Evolutionary conservation across 2,888 invertebrate species (phyloP).

Genomic region (Euspilapteryx auroguttella): DNA sequence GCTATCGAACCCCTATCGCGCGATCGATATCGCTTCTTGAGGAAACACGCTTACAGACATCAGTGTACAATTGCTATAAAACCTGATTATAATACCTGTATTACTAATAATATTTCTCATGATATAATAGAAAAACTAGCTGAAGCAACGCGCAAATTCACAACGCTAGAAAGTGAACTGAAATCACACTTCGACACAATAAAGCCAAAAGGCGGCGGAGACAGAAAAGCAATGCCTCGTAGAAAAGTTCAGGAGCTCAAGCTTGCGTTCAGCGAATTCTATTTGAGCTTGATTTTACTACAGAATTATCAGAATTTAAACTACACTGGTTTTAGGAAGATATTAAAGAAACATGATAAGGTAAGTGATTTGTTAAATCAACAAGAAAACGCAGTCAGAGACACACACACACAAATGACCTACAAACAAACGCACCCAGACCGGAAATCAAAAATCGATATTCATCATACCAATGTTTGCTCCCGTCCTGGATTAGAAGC

Average conservation of each 20-base stretch:
- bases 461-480: too few species aligned
- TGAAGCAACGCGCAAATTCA: conserved; percentile 94
- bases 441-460: too few species aligned
- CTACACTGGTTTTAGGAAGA: conserved; percentile 98
- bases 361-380: conserved; percentile 53
- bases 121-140: conserved; percentile 84
- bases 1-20: too few species aligned
- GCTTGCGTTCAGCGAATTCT: conserved; percentile 98
- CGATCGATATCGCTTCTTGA: too few species aligned
- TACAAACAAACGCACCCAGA: too few species aligned
- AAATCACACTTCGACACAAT: conserved; percentile 64
- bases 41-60: too few species aligned
- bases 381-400: too few species aligned
- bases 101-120: too few species aligned
- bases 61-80: too few species aligned
- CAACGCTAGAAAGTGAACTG: conserved; percentile 86
- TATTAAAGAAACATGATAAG: conserved; percentile 99
- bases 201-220: conserved; percentile 40
- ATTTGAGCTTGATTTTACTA: conserved; percentile 90
- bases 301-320: conserved; percentile 99
- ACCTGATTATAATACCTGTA: too few species aligned
- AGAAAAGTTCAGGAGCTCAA: conserved; percentile 90
- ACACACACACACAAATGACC: too few species aligned
- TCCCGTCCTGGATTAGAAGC: too few species aligned
- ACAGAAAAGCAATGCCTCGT: conserved; percentile 62